These are phyloP conservation scores for Caprella mutica DNA, from an alignment of 2,888 invertebrate genomes.

Conservation along the genomic window DNA sequence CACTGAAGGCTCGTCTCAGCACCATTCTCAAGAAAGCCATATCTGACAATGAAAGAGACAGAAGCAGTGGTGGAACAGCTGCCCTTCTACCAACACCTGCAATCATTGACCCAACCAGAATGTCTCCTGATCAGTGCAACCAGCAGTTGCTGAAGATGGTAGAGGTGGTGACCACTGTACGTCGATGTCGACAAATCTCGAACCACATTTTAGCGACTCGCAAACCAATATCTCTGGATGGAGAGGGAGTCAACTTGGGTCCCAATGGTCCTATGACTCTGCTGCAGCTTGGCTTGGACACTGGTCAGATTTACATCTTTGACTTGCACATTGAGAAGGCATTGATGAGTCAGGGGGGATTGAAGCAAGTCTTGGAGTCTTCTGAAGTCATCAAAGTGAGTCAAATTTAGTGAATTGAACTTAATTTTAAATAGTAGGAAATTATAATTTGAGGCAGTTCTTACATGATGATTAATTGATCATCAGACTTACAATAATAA, in stretches of 20 bases:
- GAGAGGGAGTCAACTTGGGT: slow-evolving; percentile 85
- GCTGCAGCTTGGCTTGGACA: slow-evolving; percentile 58
- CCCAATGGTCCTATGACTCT: slow-evolving; percentile 76
- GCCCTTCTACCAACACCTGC: slow-evolving; percentile 1
- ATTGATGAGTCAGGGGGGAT: slow-evolving; percentile 63
- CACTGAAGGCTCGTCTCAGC: slow-evolving; percentile 76
- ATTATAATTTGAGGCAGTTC: too few relatives aligned
- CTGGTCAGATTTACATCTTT: slow-evolving; percentile 72
- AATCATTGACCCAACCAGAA: neutral
- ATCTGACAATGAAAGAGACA: slow-evolving; percentile 65
- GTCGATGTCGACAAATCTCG: slow-evolving; percentile 62
- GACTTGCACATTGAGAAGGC: slow-evolving; percentile 74
- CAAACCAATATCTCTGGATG: slow-evolving; percentile 64
- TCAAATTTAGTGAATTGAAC: too few relatives aligned
- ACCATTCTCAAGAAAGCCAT: slow-evolving; percentile 75
- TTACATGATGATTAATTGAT: too few relatives aligned
- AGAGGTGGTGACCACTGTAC: slow-evolving; percentile 63
- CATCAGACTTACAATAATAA: too few relatives aligned
- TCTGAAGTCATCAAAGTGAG: slow-evolving; percentile 64
- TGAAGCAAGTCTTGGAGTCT: slow-evolving; percentile 67
- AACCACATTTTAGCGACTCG: slow-evolving; percentile 39
- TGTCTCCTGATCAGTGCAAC: slow-evolving; percentile 18
- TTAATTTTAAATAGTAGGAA: too few relatives aligned
- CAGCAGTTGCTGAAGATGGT: slow-evolving; percentile 57
- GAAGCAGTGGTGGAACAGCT: slow-evolving; percentile 19